Evolutionary conservation across 2,888 invertebrate genomes (phyloP), one percentile per base, ranked within the genome.

Genomic region (Drosophila mimetica): DNA sequence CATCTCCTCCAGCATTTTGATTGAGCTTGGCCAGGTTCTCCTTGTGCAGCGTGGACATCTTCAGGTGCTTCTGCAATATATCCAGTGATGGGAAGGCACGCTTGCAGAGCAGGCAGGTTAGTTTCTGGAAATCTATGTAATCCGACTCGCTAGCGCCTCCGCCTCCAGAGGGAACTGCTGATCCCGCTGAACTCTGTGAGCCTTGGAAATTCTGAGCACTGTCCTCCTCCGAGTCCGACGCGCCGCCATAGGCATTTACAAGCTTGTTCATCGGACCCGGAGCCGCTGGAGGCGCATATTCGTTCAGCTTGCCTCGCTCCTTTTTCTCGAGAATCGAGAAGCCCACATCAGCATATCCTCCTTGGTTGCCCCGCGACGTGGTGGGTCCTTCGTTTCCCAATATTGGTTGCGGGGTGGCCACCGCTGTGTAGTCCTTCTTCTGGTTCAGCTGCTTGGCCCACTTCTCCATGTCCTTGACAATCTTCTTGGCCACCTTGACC

Each of bases 391-490:
- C 75, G 3, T 74, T 73, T 9, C 65, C 74, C 0, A 85, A 71
- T 32, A 90, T 84, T 6, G 91, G 89, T 53, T 89, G 89, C 0
- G 91, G 91, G 4, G 90, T 85, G 14, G 91, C 90, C 28, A 90
- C 88, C 2, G 86, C 89, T 1, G 89, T 89, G 76, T 91, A 90
- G 91, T 97, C 97, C 90, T 99, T 99, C 92, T 98, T 98, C 91
- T 99, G 98, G 91, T 99, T 99, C 74, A 99, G 92, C 11, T 97
- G 97, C 86, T 99, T 97, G 0, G 99, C 99, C 99, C 99, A 99
- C 58, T 94, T 92, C 73, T 94, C 94, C 94, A 94, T 94, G 77
- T 94, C 95, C 92, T 99, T 99, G 0, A 98, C 98, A 79, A 99
- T 98, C 91, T 98, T 98, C 90, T 99, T 98, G 5, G 99, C 99